Evolutionary conservation across 2,113 vertebrate species (phyloP), one percentile per base, ranked within the genome.

Genomic region (Nothocercus nigrocapillus): DNA sequence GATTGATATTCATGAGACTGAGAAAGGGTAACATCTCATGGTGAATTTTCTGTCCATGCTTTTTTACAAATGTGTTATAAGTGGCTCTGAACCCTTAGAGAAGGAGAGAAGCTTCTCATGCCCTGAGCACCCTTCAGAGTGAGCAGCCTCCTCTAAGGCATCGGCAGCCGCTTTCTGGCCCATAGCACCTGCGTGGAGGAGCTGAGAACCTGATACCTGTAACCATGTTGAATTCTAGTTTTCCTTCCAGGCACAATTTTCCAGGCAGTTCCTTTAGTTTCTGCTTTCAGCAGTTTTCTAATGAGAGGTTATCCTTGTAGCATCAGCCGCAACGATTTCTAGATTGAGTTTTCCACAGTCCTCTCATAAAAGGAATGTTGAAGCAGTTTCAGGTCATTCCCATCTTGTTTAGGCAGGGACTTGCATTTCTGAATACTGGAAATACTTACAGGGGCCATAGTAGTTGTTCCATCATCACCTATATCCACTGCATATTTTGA

Each of bases 241-340:
- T 85, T 61, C 49, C 82, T 83, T 77, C 84, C 38, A 44, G 73
- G 22, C 30, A n/a, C 7, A 45, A 83, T 47, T 93, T 95, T 83
- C 90, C 73, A 86, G 76, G 45, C 40, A 66, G n/a, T 73, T 76
- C 74, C 70, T 78, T 74, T 83, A 59, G 79, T 88, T 94, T 88
- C 90, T 2, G 1, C 42, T 94, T 86, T 79, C 85, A 93, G 42
- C 24, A 14, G 28, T 70, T 75, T 75, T 53, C 34, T 72, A 74
- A 24, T 27, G 16, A 59, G 49, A 63, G 28, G 16, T 38, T 77
- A 13, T 74, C 21, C n/a, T 69, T 11, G 14, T 19, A 51, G 22
- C 21, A 32, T 32, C 24, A 75, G n/a, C 45, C 21, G 73, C 53
- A 44, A 67, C 72, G 61, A 49, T 78, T 88, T 80, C 51, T 67